Evolutionary conservation across 2,113 vertebrate genomes (phyloP), one percentile per base, ranked within the genome.

Genomic region (Cyanoramphus novaezelandiae): DNA sequence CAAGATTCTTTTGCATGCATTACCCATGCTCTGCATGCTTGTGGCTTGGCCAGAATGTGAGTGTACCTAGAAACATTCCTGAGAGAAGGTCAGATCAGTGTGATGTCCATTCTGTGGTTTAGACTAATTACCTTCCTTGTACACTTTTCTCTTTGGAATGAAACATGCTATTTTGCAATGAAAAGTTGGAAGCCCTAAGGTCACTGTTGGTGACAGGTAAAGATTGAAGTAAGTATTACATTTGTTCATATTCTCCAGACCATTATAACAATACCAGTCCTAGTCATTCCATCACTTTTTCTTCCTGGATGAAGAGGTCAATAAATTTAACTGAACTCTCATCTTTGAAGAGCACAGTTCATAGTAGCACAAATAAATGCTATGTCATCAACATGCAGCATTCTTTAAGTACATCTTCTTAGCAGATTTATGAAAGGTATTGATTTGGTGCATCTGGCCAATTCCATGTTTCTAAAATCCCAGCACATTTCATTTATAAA

Each of bases 361-460:
- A 90, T 68, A 82, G 21, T 86, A 92, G 88, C 67, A 84, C 83
- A 92, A 92, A 96, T 60, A 96, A 88, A 92, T 82, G 92, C 95
- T 64, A 33, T 77, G 88, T 88, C 90, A 94, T 94, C 86, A 92
- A 60, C 81, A 88, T 55, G 53, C 69, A 60, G 29, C 57, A 67
- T 46, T 82, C 52, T 88, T 18, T 57, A 94, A 90, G 67, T n/a
- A 74, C 2, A 17, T 91, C 78, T 85, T 92, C 96, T 90, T 93
- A 92, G 85, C 80, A 88, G 82, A 80, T 83, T 88, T 82, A 12
- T 69, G 93, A 90, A 91, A 84, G 59, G 37, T 93, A 92, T 97
- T 81, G 97, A 97, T 95, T 95, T 0, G 39, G 28, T 86, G 57
- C 93, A 95, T 75, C 84, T 93, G 92, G 76, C 72, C 82, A 97